A percentile compares a stretch with the other conserved stretches of the same genome.
phyloP scores from a whole-genome alignment of 2,113 vertebrate genomes.

The Potamarius usumacintae region DNA sequence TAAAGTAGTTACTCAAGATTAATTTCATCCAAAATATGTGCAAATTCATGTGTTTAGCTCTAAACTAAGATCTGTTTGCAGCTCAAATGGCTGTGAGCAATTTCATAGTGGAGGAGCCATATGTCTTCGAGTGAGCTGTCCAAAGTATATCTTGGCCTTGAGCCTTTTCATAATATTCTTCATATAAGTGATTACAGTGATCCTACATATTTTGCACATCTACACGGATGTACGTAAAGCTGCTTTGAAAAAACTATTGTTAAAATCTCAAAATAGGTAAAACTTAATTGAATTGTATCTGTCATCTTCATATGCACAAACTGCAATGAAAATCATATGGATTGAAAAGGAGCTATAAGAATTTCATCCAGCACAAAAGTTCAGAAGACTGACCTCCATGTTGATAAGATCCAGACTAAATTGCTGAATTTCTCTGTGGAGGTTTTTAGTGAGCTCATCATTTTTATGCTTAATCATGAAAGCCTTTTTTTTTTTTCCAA shows the following conservation, averaged over 20 bases:
- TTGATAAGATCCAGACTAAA: neutral
- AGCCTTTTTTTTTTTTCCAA: neutral
- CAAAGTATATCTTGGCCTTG: neutral
- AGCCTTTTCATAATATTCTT: neutral
- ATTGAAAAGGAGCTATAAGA: neutral
- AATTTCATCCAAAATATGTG: no score
- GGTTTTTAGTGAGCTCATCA: conserved; percentile 21
- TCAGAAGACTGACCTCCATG: neutral
- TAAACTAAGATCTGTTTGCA: neutral
- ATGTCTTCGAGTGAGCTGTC: neutral
- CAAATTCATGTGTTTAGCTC: no score
- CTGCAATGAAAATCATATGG: neutral
- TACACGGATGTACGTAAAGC: neutral
- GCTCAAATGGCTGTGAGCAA: neutral
- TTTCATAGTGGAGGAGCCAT: neutral
- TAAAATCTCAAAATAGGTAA: neutral
- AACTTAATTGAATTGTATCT: neutral
- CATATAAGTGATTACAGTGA: neutral
- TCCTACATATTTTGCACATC: neutral
- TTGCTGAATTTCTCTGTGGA: neutral
- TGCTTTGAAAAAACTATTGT: neutral
- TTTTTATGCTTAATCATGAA: conserved; percentile 27
- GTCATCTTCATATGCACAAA: neutral
- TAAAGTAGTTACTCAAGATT: no score
- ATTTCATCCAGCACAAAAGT: neutral